phyloP scores from a whole-genome alignment of 2,113 vertebrate species.

The mouse (Mus musculus) region GRCm39 chr1:162446501-162447000 shows the following conservation, averaged over 20 bases:
- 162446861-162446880: neutral
- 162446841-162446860: neutral
- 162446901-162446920: neutral
- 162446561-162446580: neutral
- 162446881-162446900: neutral
- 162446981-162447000: accelerated
- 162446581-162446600: neutral
- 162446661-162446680: neutral
- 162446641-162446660: neutral
- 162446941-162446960: neutral
- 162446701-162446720: neutral
- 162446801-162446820: neutral
- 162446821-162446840: neutral
- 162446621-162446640: neutral
- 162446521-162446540: neutral
- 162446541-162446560: neutral
- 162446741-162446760: neutral
- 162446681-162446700: neutral
- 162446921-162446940: neutral
- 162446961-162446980: neutral
- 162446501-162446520: neutral
- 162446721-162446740: too few relatives aligned
- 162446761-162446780: neutral
- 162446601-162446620: neutral
- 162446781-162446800: neutral